phyloP scores from a whole-genome alignment of 23 tunicate species.

The Diplosoma virens region DNA sequence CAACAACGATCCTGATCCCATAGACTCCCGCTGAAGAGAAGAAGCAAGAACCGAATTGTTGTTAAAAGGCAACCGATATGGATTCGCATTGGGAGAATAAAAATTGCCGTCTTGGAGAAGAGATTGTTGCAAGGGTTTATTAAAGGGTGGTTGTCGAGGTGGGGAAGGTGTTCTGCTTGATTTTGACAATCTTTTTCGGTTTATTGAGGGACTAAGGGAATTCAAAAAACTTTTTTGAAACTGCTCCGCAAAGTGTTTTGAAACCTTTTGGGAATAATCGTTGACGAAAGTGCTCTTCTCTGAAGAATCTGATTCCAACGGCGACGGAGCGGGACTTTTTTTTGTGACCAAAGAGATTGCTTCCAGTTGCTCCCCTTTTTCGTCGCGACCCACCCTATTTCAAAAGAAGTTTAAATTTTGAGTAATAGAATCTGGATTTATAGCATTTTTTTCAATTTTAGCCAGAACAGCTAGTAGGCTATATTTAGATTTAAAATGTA shows the following conservation, averaged over 20 bases:
- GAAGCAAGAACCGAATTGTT: not conserved
- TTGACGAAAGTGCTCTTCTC: too few relatives aligned
- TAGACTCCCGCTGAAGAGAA: not conserved
- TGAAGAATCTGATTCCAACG: too few relatives aligned
- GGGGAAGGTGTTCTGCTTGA: not conserved
- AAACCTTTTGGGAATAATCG: too few relatives aligned
- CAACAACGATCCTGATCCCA: not conserved
- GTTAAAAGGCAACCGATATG: constrained; percentile 1
- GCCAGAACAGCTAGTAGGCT: too few relatives aligned
- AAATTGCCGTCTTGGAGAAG: not conserved
- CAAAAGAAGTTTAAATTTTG: too few relatives aligned
- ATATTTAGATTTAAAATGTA: too few relatives aligned
- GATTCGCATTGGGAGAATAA: not conserved
- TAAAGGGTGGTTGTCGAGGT: not conserved
- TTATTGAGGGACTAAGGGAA: not conserved
- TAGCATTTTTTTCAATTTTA: too few relatives aligned
- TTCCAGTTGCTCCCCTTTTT: constrained; percentile 1
- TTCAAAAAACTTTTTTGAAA: not conserved
- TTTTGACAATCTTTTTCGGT: not conserved
- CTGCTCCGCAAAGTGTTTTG: too few relatives aligned
- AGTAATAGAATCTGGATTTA: too few relatives aligned
- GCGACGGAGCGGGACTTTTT: not conserved
- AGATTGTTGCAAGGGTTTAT: not conserved
- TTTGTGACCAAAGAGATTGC: constrained; percentile 36
- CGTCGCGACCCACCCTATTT: too few relatives aligned